A percentile compares a stretch with the other conserved stretches of the same genome.
These are phyloP conservation scores for Archips xylosteana DNA, from an alignment of 2,888 invertebrate genomes.

Conservation along the genomic window DNA sequence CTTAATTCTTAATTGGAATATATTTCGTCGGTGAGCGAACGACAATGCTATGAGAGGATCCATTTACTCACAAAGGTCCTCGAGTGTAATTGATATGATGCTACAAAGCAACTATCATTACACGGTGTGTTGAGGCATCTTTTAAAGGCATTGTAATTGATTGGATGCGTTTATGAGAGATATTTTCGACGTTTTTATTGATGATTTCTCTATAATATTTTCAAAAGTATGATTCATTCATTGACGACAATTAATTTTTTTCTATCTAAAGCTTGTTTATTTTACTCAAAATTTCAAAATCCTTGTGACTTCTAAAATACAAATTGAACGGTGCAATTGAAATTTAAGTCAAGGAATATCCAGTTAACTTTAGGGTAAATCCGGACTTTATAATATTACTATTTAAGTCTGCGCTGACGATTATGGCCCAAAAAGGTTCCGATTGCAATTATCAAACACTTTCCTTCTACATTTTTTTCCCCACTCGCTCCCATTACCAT, in stretches of 20 bases:
- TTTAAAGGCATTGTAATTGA: neutral
- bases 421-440: conserved; percentile 26
- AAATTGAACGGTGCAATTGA: neutral
- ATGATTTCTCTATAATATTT: neutral
- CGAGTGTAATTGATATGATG: conserved; percentile 64
- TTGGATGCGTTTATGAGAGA: neutral
- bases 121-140: neutral
- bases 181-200: neutral
- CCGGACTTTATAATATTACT: conserved; percentile 31
- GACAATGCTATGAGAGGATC: conserved; percentile 26
- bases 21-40: conserved; percentile 29
- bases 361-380: conserved; percentile 2
- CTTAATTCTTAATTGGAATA: conserved; percentile 39
- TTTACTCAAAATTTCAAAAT: neutral
- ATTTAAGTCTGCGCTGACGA: conserved; percentile 10
- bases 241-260: too few species aligned
- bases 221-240: neutral
- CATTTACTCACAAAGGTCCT: conserved; percentile 57
- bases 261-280: neutral
- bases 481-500: conserved; percentile 16
- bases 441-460: conserved; percentile 37
- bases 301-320: neutral
- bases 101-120: conserved; percentile 61
- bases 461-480: conserved; percentile 31
- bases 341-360: neutral